Evolutionary conservation across 2,888 invertebrate species (phyloP).

Genomic region (Eubasilissa splendida): DNA sequence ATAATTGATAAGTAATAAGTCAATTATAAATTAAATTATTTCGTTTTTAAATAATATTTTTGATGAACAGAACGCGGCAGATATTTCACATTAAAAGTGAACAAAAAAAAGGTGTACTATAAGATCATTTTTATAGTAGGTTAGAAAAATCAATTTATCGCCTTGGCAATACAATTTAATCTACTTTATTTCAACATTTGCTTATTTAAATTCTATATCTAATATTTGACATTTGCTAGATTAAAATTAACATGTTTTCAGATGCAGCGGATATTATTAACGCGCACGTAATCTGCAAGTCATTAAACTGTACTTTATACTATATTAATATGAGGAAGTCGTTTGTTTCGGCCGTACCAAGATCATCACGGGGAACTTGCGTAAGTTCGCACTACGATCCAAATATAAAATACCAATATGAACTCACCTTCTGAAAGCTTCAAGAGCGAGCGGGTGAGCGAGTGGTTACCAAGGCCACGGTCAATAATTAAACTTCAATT

Average conservation of each 20-base stretch:
- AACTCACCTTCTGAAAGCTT: neutral
- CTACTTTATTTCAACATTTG: too few relatives aligned
- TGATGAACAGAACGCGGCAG: neutral
- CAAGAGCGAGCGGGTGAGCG: neutral
- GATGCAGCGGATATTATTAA: too few relatives aligned
- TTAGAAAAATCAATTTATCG: too few relatives aligned
- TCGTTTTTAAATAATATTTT: too few relatives aligned
- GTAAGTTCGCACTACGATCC: slow-evolving; percentile 12
- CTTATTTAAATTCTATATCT: too few relatives aligned
- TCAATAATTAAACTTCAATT: neutral
- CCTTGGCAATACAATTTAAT: too few relatives aligned
- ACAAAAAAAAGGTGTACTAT: neutral
- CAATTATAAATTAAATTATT: neutral
- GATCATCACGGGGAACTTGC: neutral
- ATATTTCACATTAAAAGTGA: neutral
- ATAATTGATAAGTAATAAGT: neutral
- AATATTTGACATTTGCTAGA: too few relatives aligned
- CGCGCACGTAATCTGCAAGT: neutral
- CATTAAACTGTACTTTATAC: neutral
- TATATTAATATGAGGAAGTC: neutral
- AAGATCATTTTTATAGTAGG: neutral
- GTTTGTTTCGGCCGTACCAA: slow-evolving; percentile 7
- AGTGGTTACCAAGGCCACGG: slow-evolving; percentile 32
- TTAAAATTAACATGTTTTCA: too few relatives aligned
- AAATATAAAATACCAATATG: slow-evolving; percentile 8